Evolutionary conservation across 2,888 invertebrate species (phyloP).

Genomic region (Eupithecia insigniata): DNA sequence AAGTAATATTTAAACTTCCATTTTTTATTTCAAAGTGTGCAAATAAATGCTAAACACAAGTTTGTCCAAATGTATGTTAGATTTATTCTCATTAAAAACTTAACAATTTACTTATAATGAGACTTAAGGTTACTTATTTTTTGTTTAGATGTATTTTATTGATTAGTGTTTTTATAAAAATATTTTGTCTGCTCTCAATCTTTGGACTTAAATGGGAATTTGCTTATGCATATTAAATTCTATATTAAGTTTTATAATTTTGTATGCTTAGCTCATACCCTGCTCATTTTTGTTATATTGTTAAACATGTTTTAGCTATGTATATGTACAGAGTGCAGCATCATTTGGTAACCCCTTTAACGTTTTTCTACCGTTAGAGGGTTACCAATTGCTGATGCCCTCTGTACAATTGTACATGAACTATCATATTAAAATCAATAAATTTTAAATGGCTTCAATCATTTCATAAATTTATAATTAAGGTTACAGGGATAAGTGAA

Average conservation of each 20-base stretch:
- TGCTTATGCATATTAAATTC: background rate
- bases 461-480: slow-evolving; percentile 21
- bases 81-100: too few species aligned
- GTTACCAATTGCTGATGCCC: too few species aligned
- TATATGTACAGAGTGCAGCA: too few species aligned
- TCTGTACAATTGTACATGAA: too few species aligned
- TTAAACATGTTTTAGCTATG: background rate
- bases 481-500: slow-evolving; percentile 47
- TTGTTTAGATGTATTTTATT: background rate
- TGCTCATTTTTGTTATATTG: background rate
- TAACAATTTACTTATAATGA: too few species aligned
- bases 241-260: background rate
- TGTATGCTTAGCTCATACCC: background rate
- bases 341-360: too few species aligned
- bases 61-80: background rate
- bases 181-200: background rate
- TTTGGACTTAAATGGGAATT: background rate
- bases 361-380: too few species aligned
- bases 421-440: background rate
- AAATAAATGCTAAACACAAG: too few species aligned
- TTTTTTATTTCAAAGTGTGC: background rate
- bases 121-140: too few species aligned
- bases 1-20: background rate
- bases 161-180: background rate
- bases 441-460: background rate